Base-by-base conservation (phyloP, 2,888 invertebrate genomes). In the Selenia dentaria region DNA sequence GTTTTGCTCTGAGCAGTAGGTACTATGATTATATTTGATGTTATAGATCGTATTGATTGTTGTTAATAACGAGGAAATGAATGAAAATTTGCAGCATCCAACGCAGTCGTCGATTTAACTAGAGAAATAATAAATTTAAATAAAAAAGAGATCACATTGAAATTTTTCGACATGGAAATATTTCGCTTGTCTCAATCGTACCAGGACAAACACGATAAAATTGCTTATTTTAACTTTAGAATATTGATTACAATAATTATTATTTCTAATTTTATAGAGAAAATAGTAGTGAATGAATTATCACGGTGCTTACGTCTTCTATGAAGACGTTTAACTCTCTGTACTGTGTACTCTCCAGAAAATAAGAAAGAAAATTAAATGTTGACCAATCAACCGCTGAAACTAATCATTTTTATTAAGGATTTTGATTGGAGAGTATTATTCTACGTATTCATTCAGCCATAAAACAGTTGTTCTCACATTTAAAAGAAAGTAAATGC, bases 71-170 rank as follows among this genome's bases (percentile, higher is more conserved):
- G 16, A 16, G 4, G 16, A 4, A 2, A 3, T 16, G 16, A 16
- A 4, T 3, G 4, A 16, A 3, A 6, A 12, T 36, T 13, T 18
- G 4, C 6, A 53, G 33, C 51, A 60, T 62, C 59, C 71, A 74
- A 74, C 76, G 76, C 82, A 70, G 76, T 64, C 78, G 62, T 65
- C 62, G 54, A 59, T 60, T 70, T 64, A 79, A 66, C 77, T 81
- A 81, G 61, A 71, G 54, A 67, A 59, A 49, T 64, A 63, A 70
- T 55, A 60, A 60, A 62, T 58, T 54, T 70, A 65, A 67, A 22
- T 6, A 66, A 66, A 60, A 74, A 67, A 75, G 75, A 82, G 84
- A 87, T 86, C 86, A 86, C 86, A 84, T 80, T 68, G 66, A 70
- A 72, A 70, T 60, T 49, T 51, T 53, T 32, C 55, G 50, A 61